Evolutionary conservation across 2,888 invertebrate genomes (phyloP).

Genomic region (Pteria penguin): DNA sequence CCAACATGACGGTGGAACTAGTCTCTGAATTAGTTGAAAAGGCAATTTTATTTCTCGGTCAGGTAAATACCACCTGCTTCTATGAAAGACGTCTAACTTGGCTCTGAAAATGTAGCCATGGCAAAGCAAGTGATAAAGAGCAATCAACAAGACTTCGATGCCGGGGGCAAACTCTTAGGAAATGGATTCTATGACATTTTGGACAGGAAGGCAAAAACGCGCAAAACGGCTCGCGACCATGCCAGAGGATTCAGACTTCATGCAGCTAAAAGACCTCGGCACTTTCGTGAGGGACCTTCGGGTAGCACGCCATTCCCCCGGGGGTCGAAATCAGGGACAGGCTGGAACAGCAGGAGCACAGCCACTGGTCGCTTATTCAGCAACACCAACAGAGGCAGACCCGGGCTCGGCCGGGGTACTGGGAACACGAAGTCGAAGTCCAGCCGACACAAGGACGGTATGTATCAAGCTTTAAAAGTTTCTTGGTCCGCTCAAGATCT

Average conservation of each 20-base stretch:
- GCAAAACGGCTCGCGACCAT: conserved; percentile 14
- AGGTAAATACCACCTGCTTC: conserved; percentile 1
- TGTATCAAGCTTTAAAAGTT: background rate
- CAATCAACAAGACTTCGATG: background rate
- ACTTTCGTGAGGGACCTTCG: background rate
- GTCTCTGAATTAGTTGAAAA: background rate
- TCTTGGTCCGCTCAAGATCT: background rate
- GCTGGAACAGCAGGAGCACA: no score
- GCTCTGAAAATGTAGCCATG: background rate
- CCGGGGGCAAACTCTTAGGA: background rate
- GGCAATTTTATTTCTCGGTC: conserved; percentile 3
- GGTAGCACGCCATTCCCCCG: no score
- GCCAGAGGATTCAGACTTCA: background rate
- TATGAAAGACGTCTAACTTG: conserved; percentile 6
- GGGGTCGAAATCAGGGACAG: no score
- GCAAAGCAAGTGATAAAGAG: background rate
- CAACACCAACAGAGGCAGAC: no score
- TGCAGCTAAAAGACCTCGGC: background rate
- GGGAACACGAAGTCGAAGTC: no score
- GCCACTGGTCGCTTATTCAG: no score
- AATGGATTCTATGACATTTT: conserved; percentile 12
- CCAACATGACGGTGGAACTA: background rate
- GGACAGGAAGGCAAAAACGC: conserved; percentile 15
- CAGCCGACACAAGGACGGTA: no score
- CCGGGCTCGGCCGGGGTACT: no score